phyloP scores from a whole-genome alignment of 92 coral and sea anemone species.

The Palythoa caribaeorum region DNA sequence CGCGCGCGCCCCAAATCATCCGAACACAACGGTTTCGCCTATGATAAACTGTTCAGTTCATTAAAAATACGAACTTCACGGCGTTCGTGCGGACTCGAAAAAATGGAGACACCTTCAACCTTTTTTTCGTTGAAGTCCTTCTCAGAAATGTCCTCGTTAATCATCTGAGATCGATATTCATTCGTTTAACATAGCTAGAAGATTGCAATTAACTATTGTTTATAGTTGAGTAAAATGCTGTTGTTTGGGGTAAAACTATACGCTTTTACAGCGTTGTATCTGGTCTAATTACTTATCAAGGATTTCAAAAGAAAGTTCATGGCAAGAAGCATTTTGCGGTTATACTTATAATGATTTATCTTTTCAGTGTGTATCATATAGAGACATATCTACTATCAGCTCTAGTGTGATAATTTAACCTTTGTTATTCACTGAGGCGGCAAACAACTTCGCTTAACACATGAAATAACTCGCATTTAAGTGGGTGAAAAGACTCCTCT shows the following conservation, averaged over 20 bases:
- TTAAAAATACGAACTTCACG: not conserved
- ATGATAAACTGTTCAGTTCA: not conserved
- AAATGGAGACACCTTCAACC: no score
- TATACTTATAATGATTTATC: constrained; percentile 18
- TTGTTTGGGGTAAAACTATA: constrained; percentile 3
- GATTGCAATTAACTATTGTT: not conserved
- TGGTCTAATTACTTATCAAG: constrained; percentile 22
- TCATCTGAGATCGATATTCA: not conserved
- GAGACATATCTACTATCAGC: not conserved
- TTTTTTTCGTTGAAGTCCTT: not conserved
- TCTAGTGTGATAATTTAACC: not conserved
- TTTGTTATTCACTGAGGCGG: constrained; percentile 20
- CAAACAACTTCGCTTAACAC: not conserved
- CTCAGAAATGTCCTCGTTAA: not conserved
- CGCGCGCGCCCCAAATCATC: constrained; percentile 7
- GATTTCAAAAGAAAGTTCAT: constrained; percentile 19
- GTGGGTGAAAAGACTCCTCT: not conserved
- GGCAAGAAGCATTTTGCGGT: constrained; percentile 21
- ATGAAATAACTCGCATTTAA: not conserved
- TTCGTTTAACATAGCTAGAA: not conserved
- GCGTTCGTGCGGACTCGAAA: not conserved
- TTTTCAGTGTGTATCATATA: constrained; percentile 15
- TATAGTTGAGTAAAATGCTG: constrained; percentile 36
- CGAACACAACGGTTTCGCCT: not conserved
- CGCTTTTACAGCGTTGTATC: not conserved